Conservation (phyloP, 2,888 invertebrate genomes). For the Synergus japonicus region DNA sequence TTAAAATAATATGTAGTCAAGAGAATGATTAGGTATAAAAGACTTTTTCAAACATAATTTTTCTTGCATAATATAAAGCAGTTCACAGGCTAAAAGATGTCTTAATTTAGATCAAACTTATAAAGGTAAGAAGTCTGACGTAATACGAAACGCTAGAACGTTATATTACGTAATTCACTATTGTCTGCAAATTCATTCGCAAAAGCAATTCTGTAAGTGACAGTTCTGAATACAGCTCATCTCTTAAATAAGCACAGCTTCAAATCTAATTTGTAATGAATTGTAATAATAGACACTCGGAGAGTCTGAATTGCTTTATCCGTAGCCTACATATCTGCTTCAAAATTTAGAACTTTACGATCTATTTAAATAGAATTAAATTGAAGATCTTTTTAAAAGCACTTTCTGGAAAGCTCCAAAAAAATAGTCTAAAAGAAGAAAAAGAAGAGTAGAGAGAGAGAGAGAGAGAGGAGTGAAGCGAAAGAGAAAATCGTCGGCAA, state of each 20-base stretch:
- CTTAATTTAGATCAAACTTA: too few species aligned
- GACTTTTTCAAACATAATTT: too few species aligned
- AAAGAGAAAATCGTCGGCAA: conserved; percentile 19
- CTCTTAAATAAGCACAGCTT: background rate
- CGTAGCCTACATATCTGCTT: background rate
- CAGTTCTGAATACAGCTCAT: background rate
- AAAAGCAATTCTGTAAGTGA: background rate
- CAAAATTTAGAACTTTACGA: background rate
- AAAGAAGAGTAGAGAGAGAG: conserved; percentile 47
- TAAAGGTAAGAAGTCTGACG: background rate
- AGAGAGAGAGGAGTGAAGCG: conserved; percentile 43
- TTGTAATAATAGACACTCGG: background rate
- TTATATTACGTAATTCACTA: background rate
- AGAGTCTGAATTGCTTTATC: background rate
- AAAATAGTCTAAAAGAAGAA: conserved; percentile 37
- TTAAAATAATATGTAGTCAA: too few species aligned
- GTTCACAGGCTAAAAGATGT: too few species aligned
- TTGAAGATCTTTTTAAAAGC: conserved; percentile 8
- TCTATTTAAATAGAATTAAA: background rate
- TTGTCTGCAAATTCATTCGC: background rate
- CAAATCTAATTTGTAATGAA: background rate
- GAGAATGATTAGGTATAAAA: too few species aligned
- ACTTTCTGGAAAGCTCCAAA: background rate
- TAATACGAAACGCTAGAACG: background rate
- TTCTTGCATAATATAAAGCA: too few species aligned